Percentiles rank a stretch among this genome's conserved stretches.
Conservation (phyloP, 2,888 invertebrate genomes). For the Leptinotarsa tumamoca region DNA sequence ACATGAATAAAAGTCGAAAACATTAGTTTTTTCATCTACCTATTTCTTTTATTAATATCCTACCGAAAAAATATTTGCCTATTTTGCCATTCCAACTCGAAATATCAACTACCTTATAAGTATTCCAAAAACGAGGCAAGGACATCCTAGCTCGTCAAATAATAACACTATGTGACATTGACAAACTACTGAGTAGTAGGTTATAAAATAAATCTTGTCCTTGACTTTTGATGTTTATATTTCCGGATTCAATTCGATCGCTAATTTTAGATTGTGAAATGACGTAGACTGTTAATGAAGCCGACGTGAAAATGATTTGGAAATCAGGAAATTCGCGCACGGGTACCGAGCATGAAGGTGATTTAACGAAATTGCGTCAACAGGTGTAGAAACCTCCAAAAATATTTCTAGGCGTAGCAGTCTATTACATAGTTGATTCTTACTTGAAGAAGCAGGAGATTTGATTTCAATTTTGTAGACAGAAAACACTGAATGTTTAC, state of each 20-base stretch:
- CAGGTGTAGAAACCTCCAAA: not conserved
- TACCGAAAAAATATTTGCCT: not conserved
- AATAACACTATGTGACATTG: not conserved
- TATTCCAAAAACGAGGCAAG: not conserved
- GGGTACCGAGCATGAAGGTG: not conserved
- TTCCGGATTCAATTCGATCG: slow-evolving; percentile 9
- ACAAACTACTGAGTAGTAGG: not conserved
- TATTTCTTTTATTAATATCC: not conserved
- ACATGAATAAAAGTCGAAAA: not conserved
- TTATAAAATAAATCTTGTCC: slow-evolving; percentile 20
- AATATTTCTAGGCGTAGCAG: not conserved
- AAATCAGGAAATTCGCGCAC: not conserved
- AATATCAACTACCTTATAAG: too few relatives aligned
- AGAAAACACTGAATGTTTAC: too few relatives aligned
- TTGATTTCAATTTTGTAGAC: too few relatives aligned
- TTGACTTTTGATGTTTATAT: slow-evolving; percentile 15
- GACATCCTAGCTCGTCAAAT: not conserved
- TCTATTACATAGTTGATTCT: too few relatives aligned
- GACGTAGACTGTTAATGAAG: not conserved
- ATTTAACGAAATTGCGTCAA: not conserved
- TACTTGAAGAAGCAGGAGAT: too few relatives aligned
- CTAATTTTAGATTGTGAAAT: slow-evolving; percentile 10
- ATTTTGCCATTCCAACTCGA: not conserved
- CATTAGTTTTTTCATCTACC: not conserved
- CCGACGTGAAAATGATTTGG: not conserved